Evolutionary conservation across 2,113 vertebrate species (phyloP), one percentile per base, ranked within the genome.

Genomic region (Grantiella picta): DNA sequence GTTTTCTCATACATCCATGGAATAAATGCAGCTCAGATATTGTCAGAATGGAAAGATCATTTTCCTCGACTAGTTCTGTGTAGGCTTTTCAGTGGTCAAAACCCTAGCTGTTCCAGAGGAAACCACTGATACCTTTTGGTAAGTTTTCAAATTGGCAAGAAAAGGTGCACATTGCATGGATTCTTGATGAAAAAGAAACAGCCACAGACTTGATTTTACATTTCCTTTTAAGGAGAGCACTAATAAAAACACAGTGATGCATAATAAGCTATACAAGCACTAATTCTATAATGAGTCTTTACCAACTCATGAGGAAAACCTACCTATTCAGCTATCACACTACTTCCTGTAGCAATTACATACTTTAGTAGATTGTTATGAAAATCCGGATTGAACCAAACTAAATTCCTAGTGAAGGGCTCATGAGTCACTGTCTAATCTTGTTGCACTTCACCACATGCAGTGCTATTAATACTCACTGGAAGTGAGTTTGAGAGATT

Each of bases 241-340:
- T 91, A 56, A 35, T 11, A 77, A 45, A 22, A 47, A 6, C 40
- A 33, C 31, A 61, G 40, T 65, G 50, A 63, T 81, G 68, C 40
- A 69, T 89, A 79, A 90, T 76, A 89, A 96, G 71, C 45, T 71
- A 53, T 40, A 75, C 24, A 86, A 81, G 49, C 40, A 38, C 47
- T 92, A 94, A 93, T 96, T 91, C 81, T 52, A 70, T 96, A 76
- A 73, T 91, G n/a, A 95, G 70, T 42, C 68, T 80, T 90, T 78
- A 77, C 44, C 57, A 86, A 90, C 27, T 85, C 83, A 91, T 71
- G 88, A 88, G 71, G 71, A 94, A 95, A 93, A 92, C 8, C 15
- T 70, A 60, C 52, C 72, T 75, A 81, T 61, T 89, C 72, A 84
- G 29, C 56, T 71, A 90, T 52, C 27, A 85, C 10, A 2, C 42